Evolutionary conservation across 2,888 invertebrate species (phyloP), one percentile per base, ranked within the genome.

Genomic region (Auanema freiburgensis): DNA sequence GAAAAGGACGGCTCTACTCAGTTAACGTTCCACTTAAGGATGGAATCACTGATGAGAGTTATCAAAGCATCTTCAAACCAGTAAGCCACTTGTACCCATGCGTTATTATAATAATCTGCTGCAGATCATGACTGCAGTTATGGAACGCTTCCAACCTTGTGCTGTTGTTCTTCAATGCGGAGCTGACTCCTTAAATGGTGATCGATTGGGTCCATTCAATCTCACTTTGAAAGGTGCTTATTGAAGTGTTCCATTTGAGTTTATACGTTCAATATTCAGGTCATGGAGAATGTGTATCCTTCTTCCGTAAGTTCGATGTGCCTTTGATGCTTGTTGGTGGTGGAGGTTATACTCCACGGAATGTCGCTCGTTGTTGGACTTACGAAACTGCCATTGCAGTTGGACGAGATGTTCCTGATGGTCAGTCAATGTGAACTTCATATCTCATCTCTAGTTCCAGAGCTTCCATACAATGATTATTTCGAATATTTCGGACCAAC

Each of bases 81-180:
- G 78, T 46, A 46, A 46, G 46, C 46, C 3, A 5, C 46, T 50
- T 50, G 21, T 18, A 3, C 10, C 23, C 3, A 2, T 51, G 2
- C 16, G 1, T 23, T 11, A 46, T n/a, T 14, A 12, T 16, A 46
- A 14, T 23, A 16, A 8, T 24, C 18, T 67, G 56, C 67, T 67
- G 25, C 40, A 83, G 81, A 68, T 86, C 14, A 84, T 87, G 79
- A 82, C 84, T 6, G 86, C 86, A 77, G 88, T 98, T 1, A 97
- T 98, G 95, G 97, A 99, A 86, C 93, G 93, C 42, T 99, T 96
- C 87, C 95, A 96, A 84, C 98, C 98, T 0, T 92, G 92, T 65
- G 98, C 96, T 0, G 92, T 99, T 49, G 97, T 98, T 1, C 87
- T 99, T 63, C 98, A 98, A 84, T 99, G 98, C 84, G 98, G 98